Base-by-base conservation (phyloP, 2,888 invertebrate species). In the Phyllotreta striolata region DNA sequence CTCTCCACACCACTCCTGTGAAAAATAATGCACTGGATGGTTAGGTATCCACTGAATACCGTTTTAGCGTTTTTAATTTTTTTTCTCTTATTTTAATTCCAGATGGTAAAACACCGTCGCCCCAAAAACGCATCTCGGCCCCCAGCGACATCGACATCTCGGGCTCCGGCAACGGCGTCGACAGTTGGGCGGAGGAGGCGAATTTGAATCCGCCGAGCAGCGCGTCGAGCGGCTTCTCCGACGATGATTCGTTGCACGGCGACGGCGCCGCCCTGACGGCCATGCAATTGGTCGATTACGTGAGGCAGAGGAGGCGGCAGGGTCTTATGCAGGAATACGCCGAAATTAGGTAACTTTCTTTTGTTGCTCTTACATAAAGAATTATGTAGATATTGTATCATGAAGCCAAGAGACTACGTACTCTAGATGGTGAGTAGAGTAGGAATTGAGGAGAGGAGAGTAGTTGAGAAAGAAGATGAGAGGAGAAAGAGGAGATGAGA, bases 251-350 rank as follows among this genome's bases (percentile, higher is more conserved):
- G 80, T 87, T 92, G 75, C 87, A 89, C 81, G 89, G 88, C 72
- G 88, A 89, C 66, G 81, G 80, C 10, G 90, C 86, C 74, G 87
- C 89, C 24, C 85, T 91, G 81, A 84, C 86, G 12, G 84, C 94
- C 74, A 86, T 87, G 62, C 91, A 92, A 81, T 87, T 95, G 77
- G 88, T 93, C 69, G 88, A 90, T 68, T 87, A 90, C 72, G 88
- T 93, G 70, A 88, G 90, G 69, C 85, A 88, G 74, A 69, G 91
- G 69, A 92, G 93, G 55, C 88, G 93, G 52, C 87, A 89, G 70
- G 96, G 96, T 8, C 87, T 97, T 66, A 85, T 89, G 75, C 89
- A 89, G 69, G 96, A 97, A 82, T 98, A 97, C 85, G 88, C 90
- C 46, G 93, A 93, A 76, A 93, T 97, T 70, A 89, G 95, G 76